Conservation (phyloP, 2,888 invertebrate species). For the Griposia aprilina region DNA sequence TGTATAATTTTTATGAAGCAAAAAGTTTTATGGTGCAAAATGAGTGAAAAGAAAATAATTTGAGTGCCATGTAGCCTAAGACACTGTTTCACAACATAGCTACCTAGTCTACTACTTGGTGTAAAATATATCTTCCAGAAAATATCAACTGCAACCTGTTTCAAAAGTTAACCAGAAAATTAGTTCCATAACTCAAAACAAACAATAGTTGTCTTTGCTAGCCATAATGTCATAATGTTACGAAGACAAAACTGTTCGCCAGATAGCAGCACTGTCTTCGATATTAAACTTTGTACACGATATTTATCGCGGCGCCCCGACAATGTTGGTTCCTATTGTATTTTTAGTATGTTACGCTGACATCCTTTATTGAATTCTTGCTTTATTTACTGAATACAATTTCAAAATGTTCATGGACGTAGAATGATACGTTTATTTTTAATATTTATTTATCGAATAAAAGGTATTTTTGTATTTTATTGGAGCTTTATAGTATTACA, state of each 20-base stretch:
- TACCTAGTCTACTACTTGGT: background rate
- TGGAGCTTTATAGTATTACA: no score
- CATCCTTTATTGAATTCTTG: slow-evolving; percentile 38
- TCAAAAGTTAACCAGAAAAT: slow-evolving; percentile 48
- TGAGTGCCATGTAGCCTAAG: no score
- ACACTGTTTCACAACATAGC: background rate
- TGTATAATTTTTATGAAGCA: background rate
- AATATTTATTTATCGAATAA: background rate
- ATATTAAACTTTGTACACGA: slow-evolving; percentile 60
- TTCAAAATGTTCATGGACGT: slow-evolving; percentile 19
- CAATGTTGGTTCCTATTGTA: slow-evolving; percentile 54
- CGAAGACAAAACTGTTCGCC: slow-evolving; percentile 55
- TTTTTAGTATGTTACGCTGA: slow-evolving; percentile 42
- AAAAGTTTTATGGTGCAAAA: background rate
- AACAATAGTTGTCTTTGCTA: slow-evolving; percentile 55
- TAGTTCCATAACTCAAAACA: slow-evolving; percentile 59
- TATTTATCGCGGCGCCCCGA: slow-evolving; percentile 51
- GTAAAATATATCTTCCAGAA: slow-evolving; percentile 21
- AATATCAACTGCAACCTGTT: slow-evolving; percentile 38
- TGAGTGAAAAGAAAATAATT: background rate
- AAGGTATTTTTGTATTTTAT: background rate
- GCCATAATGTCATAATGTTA: slow-evolving; percentile 54
- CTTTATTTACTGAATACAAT: slow-evolving; percentile 51
- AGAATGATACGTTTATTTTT: slow-evolving; percentile 26
- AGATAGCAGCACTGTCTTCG: slow-evolving; percentile 49